A percentile compares a stretch with the other conserved stretches of the same genome.
Evolutionary conservation across 2,888 invertebrate species (phyloP).

Genomic region (Mechanitis messenoides): DNA sequence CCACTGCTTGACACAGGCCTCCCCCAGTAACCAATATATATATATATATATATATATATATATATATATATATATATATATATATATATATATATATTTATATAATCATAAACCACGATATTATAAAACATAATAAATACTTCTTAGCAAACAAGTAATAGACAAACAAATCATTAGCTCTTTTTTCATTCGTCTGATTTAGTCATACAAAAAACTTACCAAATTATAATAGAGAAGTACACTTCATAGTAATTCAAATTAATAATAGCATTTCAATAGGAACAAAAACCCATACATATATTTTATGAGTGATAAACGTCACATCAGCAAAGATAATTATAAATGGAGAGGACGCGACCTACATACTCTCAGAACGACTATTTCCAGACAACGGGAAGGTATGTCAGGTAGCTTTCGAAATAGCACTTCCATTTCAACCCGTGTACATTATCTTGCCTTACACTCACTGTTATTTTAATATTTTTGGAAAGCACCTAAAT

Average conservation of each 20-base stretch:
- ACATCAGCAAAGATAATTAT: constrained; percentile 64
- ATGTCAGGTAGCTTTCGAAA: constrained; percentile 63
- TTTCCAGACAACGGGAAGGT: constrained; percentile 59
- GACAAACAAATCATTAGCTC: too few species aligned
- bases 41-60: too few species aligned
- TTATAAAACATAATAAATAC: too few species aligned
- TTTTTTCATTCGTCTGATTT: background rate
- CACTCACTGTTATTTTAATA: constrained; percentile 17
- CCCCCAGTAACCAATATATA: too few species aligned
- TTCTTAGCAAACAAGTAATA: too few species aligned
- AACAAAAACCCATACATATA: constrained; percentile 22
- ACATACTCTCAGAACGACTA: constrained; percentile 61
- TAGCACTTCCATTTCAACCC: constrained; percentile 37
- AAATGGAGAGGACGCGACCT: constrained; percentile 61
- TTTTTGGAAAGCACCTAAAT: constrained; percentile 4
- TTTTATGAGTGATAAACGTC: constrained; percentile 47
- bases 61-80: too few species aligned
- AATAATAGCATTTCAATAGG: constrained; percentile 18
- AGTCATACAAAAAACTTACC: background rate
- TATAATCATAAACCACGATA: too few species aligned
- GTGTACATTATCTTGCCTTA: constrained; percentile 30
- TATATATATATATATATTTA: too few species aligned
- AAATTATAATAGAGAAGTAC: background rate
- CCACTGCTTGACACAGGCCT: too few species aligned
- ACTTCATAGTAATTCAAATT: constrained; percentile 6